Evolutionary conservation across 2,888 invertebrate species (phyloP).

Genomic region (Acutogordius australiensis): DNA sequence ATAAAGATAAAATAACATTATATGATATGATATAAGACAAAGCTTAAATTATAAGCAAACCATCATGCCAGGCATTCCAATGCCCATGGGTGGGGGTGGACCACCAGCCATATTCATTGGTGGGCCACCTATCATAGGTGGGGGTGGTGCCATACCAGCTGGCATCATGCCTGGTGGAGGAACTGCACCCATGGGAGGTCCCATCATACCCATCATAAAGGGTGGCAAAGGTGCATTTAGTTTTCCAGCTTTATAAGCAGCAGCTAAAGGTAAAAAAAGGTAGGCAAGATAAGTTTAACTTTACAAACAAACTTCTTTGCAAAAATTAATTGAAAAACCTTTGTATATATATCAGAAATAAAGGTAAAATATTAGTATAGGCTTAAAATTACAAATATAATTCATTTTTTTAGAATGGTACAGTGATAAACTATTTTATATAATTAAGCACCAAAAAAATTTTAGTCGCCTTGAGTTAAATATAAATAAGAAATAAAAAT

Average conservation of each 20-base stretch:
- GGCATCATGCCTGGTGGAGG: not conserved
- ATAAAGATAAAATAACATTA: no score
- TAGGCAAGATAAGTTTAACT: no score
- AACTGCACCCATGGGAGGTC: not conserved
- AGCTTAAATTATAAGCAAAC: no score
- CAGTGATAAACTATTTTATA: no score
- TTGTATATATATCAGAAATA: not conserved
- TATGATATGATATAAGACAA: no score
- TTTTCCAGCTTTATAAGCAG: not conserved
- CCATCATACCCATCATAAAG: not conserved
- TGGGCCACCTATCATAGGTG: not conserved
- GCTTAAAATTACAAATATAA: not conserved
- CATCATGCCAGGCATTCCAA: not conserved
- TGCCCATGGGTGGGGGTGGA: not conserved
- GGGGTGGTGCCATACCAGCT: not conserved
- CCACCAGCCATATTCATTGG: not conserved
- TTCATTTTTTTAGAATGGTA: no score
- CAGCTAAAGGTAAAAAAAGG: no score
- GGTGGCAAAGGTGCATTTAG: not conserved
- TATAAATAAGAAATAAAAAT: constrained; percentile 3
- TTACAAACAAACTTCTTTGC: no score
- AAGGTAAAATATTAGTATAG: not conserved
- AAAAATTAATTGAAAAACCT: no score
- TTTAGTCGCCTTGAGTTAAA: not conserved
- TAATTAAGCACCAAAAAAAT: not conserved